phyloP scores from a whole-genome alignment of 2,797 vertebrate genomes.

The Cirrhinus mrigala region DNA sequence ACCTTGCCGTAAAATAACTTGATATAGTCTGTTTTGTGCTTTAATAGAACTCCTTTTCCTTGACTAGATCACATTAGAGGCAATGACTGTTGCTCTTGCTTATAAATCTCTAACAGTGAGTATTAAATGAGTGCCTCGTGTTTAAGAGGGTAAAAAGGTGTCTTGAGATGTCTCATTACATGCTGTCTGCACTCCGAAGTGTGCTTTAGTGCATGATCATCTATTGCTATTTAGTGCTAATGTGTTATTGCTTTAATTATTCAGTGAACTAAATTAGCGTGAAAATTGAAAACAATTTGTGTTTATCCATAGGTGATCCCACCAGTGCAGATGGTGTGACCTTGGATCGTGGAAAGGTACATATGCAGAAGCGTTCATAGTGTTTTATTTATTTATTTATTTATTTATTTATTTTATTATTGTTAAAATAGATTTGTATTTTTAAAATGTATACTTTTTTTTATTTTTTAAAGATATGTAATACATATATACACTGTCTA shows the following conservation, averaged over 20 bases:
- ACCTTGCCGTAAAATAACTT: background rate
- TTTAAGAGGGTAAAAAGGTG: background rate
- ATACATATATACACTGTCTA: background rate
- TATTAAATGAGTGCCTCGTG: background rate
- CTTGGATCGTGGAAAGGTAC: constrained; percentile 74
- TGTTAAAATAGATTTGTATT: background rate
- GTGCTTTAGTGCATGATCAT: background rate
- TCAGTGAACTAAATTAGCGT: background rate
- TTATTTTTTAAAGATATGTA: no score
- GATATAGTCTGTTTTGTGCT: background rate
- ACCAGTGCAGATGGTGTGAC: constrained; percentile 71
- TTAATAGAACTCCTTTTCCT: background rate
- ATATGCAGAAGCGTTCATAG: background rate
- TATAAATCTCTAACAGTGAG: background rate
- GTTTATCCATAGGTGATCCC: constrained; percentile 67
- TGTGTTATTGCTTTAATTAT: background rate
- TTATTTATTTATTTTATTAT: background rate
- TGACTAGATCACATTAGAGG: background rate
- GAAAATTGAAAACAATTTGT: background rate
- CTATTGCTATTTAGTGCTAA: background rate
- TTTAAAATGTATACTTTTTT: background rate
- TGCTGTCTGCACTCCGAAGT: background rate
- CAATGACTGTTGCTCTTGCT: background rate
- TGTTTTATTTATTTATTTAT: background rate
- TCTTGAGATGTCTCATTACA: background rate